Evolutionary conservation across 2,888 invertebrate species (phyloP), one percentile per base, ranked within the genome.

Genomic region (Cataglyphis rosenhaueri): DNA sequence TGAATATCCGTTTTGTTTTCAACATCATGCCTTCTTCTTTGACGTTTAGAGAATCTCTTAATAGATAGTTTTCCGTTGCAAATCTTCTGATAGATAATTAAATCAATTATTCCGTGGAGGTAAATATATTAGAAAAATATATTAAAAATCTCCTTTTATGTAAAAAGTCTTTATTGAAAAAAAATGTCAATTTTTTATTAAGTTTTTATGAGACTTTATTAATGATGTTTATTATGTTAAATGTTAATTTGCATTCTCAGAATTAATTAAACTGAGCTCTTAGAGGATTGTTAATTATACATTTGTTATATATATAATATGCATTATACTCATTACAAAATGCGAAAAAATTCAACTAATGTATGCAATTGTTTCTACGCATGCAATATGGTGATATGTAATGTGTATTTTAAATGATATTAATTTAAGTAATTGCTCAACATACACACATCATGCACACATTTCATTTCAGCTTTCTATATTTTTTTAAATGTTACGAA

Each of bases 1-100:
- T 76, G 10, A 84, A 9, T n/a, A 59, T 61, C 1, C 44, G 64
- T 9, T 79, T 84, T 18, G 81, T 74, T 18, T 85, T 85, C 52
- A 84, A 52, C 85, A 84, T 83, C 70, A 71, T 78, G 48, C 12
- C 10, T 68, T 78, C 48, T 55, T 55, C 12, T 29, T 18, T 55
- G 38, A 70, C 12, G 21, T 70, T 78, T 25, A 44, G 0, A 12
- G 32, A n/a, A 38, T 0, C 87, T 59, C 62, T 35, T 79, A 18
- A 64, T 38, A 29, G 48, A 52, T 12, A n/a, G 65, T 62, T 55
- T 87, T 59, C 62, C 62, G 35, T 78, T 18, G 57, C 1, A 15
- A 32, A 15, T 9, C 6, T 41, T 10, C 44, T 79, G 21, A 64
- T 32, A 21, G n/a, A n/a, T 12, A n/a, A 65, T 62, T 55, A 9